Base-by-base conservation (phyloP, 2,113 vertebrate species). In the Grus americana region DNA sequence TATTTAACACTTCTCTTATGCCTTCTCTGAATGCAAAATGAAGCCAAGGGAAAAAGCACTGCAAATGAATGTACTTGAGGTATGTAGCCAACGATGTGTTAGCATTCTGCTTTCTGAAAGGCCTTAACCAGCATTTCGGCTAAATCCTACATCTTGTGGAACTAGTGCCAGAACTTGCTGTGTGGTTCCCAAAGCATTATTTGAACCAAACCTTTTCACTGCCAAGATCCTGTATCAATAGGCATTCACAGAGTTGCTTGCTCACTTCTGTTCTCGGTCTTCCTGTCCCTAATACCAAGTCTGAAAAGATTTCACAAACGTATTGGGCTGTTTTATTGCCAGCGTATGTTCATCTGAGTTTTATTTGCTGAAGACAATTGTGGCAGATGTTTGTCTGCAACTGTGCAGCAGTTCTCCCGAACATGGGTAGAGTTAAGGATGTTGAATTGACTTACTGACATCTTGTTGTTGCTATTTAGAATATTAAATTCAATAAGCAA, bases 21-120 rank as follows among this genome's bases (percentile, higher is more conserved):
- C 4, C 8, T 49, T 73, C 22, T 71, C 49, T 79, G 20, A 84
- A 76, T 30, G 10, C 11, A 91, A 90, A 93, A 62, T 21, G 10
- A 82, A 79, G 4, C 24, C n/a, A n/a, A 34, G 19, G 40, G 40
- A 70, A 65, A 86, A 88, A 57, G 0, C n/a, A 54, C 46, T 27
- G 26, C 1, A 2, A 71, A 74, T 82, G 8, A 61, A 49, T 2
- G 1, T 14, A 17, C 10, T 70, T 76, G 17, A 79, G 1, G 1
- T 71, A n/a, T 9, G 6, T 67, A 21, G 11, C 36, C 27, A 67
- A 42, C 52, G 32, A 5, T 54, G 4, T n/a, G n/a, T 36, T 58
- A 32, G 6, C 6, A 13, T 76, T 83, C 17, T 66, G 14, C 19
- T 76, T 86, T 59, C 58, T 70, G 29, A 65, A 80, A 19, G 24